Base-by-base conservation (phyloP, 2,113 vertebrate species). In the Corythoichthys intestinalis region DNA sequence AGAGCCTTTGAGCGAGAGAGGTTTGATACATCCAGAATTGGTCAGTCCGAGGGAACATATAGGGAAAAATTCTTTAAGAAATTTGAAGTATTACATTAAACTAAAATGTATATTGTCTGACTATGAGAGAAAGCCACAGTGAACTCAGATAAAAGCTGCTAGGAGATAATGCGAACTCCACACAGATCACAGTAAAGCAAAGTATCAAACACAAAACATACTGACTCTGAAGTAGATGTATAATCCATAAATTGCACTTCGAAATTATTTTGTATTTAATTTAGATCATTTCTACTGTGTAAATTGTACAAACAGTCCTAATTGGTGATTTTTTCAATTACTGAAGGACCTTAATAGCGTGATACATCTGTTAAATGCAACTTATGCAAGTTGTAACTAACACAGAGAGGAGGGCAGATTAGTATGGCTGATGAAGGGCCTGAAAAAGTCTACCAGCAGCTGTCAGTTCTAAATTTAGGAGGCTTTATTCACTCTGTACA, bases 401-500 rank as follows among this genome's bases (percentile, higher is more conserved):
- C 12, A 7, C 20, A 15, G 62, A 35, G 63, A 67, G 62, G 17
- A n/a, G 48, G 54, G 37, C 0, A 9, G 39, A 54, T 0, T 48
- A 62, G 54, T 49, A 11, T 56, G 53, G 20, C 6, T 66, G 58
- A 38, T 14, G 39, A 10, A 35, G 63, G 53, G 66, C 35, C 73
- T 71, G 37, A 76, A 71, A 74, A 78, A 64, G 50, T 35, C 57
- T 50, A 48, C 48, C 50, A 71, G 75, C 84, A 80, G 73, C 82
- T 86, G 82, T 66, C 76, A 68, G 59, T n/a, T 77, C 75, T 74
- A 81, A 84, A 83, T 70, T 73, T 62, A 73, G 84, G 82, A 82
- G 72, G 71, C 80, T 78, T 78, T 80, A 76, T 77, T 69, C n/a
- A n/a, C n/a, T n/a, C n/a, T n/a, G n/a, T n/a, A 41, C 58, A 44